These are phyloP conservation scores for Teleogryllus oceanicus DNA, from an alignment of 2,888 invertebrate species.

Conservation along the genomic window DNA sequence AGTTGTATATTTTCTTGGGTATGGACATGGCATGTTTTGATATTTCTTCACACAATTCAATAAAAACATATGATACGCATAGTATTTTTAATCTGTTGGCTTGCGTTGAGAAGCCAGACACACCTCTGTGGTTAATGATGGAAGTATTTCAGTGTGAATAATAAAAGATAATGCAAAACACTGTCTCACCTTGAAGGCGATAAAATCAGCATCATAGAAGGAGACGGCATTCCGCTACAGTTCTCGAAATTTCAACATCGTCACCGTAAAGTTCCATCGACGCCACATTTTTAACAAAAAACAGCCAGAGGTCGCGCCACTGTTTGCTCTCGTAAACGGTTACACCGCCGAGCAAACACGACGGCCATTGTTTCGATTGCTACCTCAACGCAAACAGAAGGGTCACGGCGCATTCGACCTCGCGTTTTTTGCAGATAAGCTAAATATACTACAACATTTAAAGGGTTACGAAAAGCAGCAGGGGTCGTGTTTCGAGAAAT, in stretches of 20 bases:
- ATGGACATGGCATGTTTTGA: too few relatives aligned
- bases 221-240: too few relatives aligned
- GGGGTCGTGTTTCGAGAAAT: background rate
- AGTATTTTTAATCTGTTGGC: too few relatives aligned
- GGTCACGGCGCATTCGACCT: background rate
- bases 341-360: background rate
- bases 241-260: background rate
- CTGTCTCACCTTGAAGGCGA: too few relatives aligned
- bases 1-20: too few relatives aligned
- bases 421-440: slow-evolving; percentile 9
- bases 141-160: too few relatives aligned
- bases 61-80: too few relatives aligned
- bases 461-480: background rate
- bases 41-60: too few relatives aligned
- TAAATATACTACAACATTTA: slow-evolving; percentile 18
- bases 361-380: background rate
- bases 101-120: too few relatives aligned
- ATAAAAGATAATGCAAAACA: too few relatives aligned
- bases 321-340: background rate
- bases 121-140: too few relatives aligned
- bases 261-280: background rate
- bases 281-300: background rate
- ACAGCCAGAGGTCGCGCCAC: background rate
- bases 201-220: too few relatives aligned
- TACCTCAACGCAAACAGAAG: background rate